Percentiles rank a stretch among this genome's conserved stretches.
phyloP scores from a whole-genome alignment of 2,113 vertebrate species.

The Ceuthmochares aereus region DNA sequence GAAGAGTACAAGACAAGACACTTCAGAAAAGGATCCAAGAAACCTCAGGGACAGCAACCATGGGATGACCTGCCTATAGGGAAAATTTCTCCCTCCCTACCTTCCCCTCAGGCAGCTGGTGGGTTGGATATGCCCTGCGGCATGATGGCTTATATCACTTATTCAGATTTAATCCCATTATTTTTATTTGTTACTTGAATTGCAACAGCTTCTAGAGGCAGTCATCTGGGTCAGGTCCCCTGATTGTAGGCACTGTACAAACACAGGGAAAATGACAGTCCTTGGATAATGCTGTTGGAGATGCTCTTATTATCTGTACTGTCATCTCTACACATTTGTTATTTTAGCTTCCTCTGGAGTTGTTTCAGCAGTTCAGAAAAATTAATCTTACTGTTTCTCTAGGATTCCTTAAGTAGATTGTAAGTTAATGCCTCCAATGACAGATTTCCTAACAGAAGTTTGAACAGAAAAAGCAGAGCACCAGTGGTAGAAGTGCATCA shows the following conservation, averaged over 20 bases:
- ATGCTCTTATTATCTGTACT: neutral
- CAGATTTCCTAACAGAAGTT: neutral
- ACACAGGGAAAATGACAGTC: conserved; percentile 52
- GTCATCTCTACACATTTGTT: neutral
- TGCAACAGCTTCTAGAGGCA: conserved; percentile 8
- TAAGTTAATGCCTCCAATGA: neutral
- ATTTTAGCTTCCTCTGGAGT: neutral
- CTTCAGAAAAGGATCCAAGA: conserved; percentile 50
- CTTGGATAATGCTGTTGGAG: conserved; percentile 19
- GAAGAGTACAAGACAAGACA: conserved; percentile 45
- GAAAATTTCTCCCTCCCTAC: neutral
- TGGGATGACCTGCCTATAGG: conserved; percentile 34
- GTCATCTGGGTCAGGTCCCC: conserved; percentile 56
- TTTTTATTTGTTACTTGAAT: conserved; percentile 67
- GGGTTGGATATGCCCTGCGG: conserved; percentile 50
- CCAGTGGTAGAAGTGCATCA: neutral
- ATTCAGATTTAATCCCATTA: conserved; percentile 65
- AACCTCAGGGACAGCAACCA: conserved; percentile 28
- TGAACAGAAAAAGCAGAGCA: neutral
- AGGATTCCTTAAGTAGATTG: neutral
- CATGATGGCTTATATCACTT: neutral
- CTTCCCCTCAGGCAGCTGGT: conserved; percentile 47
- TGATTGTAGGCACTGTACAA: conserved; percentile 24
- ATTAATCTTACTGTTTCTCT: neutral
- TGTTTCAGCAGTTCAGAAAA: neutral